These are phyloP conservation scores for Alethe diademata DNA, from an alignment of 2,113 vertebrate genomes.

Conservation along the genomic window DNA sequence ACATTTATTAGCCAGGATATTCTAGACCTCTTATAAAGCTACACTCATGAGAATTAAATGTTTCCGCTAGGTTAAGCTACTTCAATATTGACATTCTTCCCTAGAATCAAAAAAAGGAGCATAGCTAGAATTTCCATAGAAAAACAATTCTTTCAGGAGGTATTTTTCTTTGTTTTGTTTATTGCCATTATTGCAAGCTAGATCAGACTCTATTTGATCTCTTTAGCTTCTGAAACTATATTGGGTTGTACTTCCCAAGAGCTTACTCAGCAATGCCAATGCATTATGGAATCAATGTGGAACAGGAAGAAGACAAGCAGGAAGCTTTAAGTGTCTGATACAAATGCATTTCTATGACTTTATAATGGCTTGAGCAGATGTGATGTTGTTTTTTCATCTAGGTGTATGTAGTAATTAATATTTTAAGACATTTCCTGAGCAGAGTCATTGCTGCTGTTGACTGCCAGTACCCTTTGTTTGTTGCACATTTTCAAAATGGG, in stretches of 20 bases:
- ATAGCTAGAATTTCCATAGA: not conserved
- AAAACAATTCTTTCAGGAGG: not conserved
- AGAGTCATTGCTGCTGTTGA: not conserved
- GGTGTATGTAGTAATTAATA: not conserved
- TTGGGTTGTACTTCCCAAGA: not conserved
- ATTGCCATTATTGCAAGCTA: not conserved
- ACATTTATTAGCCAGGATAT: not conserved
- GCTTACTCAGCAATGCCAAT: not conserved
- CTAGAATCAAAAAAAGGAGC: not conserved
- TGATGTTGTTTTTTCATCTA: not conserved
- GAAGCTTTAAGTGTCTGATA: not conserved
- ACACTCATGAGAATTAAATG: not conserved
- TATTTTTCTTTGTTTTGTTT: not conserved
- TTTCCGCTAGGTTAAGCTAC: slow-evolving; percentile 14
- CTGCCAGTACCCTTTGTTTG: not conserved
- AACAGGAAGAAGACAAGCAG: not conserved
- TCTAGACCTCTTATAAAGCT: not conserved
- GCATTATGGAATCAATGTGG: not conserved
- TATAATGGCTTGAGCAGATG: slow-evolving; percentile 10
- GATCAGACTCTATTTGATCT: not conserved
- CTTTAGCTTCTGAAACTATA: not conserved
- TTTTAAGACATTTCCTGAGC: not conserved
- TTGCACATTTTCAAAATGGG: not conserved
- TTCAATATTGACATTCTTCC: not conserved
- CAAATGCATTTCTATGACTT: not conserved